Evolutionary conservation across 2,888 invertebrate species (phyloP).

Genomic region (Eupithecia dodoneata): DNA sequence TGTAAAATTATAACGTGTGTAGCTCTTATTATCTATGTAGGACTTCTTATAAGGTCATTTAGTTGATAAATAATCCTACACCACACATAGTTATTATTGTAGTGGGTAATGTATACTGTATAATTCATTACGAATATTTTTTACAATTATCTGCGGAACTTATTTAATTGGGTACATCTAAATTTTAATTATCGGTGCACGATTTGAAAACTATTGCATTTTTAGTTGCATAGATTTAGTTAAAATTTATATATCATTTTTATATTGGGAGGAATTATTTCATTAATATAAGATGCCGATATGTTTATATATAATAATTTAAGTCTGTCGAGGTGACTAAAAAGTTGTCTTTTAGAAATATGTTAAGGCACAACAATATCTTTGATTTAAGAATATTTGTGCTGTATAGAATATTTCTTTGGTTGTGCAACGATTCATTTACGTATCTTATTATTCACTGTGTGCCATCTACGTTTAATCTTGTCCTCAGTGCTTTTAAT

Average conservation of each 20-base stretch:
- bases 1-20: conserved; percentile 59
- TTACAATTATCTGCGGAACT: background rate
- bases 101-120: background rate
- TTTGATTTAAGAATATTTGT: background rate
- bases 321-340: background rate
- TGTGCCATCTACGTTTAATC: conserved; percentile 28
- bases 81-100: conserved; percentile 14
- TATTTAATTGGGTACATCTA: background rate
- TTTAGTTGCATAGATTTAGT: conserved; percentile 8
- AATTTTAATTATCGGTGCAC: conserved; percentile 3
- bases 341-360: background rate
- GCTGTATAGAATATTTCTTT: conserved; percentile 26
- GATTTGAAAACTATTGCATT: conserved; percentile 4
- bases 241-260: background rate
- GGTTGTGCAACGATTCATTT: conserved; percentile 70
- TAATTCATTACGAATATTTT: background rate
- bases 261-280: background rate
- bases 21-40: conserved; percentile 50
- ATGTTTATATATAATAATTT: background rate
- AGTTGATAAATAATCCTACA: conserved; percentile 11
- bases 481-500: conserved; percentile 23
- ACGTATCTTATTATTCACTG: conserved; percentile 18
- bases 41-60: conserved; percentile 30
- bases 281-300: background rate
- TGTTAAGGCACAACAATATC: background rate